Base-by-base conservation (phyloP, 2,113 vertebrate species). In the Urocolius indicus region DNA sequence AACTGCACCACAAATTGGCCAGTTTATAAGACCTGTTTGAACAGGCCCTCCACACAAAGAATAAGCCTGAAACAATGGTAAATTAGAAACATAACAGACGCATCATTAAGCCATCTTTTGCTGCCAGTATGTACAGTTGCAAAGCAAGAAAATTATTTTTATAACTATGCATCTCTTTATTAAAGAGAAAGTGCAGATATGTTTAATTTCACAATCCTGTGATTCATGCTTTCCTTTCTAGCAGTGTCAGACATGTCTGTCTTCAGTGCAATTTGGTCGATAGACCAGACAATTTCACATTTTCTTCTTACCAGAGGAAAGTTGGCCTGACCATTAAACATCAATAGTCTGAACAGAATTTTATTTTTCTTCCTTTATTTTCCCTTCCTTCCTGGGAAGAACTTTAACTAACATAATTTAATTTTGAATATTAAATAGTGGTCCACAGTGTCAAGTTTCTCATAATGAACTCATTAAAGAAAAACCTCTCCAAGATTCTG, bases 31-130 rank as follows among this genome's bases (percentile, higher is more conserved):
- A 80, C 74, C 23, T 82, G 54, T 89, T 69, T 78, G 57, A 92
- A 75, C 26, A 65, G 5, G 69, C 24, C 49, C 48, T 46, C 32
- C 55, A 74, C 62, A 61, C 18, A 57, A 41, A 71, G 32, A 95
- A 55, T 9, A 92, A 68, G 41, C 46, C 34, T 41, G 62, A 79
- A 91, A 81, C 36, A 55, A 80, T 38, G 27, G 38, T 46, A 84
- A 94, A 95, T 89, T 62, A 87, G 82, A 95, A 96, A 84, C 82
- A 84, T 30, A 77, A 74, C 58, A 51, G 58, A 88, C 92, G 67
- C 83, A 80, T 13, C 62, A 91, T 26, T 61, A 38, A 91, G 55
- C 58, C 43, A 58, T 83, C 66, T 84, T 76, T 55, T 52, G 18
- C 63, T 92, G 63, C 58, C 77, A 92, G 9, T 26, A 58, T 7